Evolutionary conservation across 2,797 vertebrate species (phyloP).

Genomic region (Sebastolobus altivelis): DNA sequence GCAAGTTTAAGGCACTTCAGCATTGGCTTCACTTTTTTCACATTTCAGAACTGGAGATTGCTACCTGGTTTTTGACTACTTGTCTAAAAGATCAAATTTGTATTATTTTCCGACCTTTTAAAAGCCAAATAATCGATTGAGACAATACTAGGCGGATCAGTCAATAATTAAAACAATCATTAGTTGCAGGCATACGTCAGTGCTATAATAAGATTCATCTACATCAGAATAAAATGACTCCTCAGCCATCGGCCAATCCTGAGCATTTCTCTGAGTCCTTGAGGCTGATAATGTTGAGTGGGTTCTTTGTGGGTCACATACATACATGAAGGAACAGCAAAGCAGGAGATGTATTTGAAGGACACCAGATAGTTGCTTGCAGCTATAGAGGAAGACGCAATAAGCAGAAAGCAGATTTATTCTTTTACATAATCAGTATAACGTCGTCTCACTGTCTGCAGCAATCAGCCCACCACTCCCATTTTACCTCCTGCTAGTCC

Average conservation of each 20-base stretch:
- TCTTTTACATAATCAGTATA: slow-evolving; percentile 16
- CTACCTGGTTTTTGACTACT: neutral
- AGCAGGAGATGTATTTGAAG: slow-evolving; percentile 2
- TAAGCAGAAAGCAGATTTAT: neutral
- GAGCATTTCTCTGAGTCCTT: neutral
- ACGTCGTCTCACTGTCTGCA: slow-evolving; percentile 30
- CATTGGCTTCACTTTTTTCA: neutral
- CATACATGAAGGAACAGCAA: neutral
- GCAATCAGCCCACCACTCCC: slow-evolving; percentile 36
- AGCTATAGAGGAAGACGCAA: neutral
- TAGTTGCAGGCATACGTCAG: no score
- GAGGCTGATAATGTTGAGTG: neutral
- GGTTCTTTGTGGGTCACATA: slow-evolving; percentile 3
- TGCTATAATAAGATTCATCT: neutral
- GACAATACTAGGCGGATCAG: neutral
- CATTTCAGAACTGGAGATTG: neutral
- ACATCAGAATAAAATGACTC: slow-evolving; percentile 1
- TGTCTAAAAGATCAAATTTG: neutral
- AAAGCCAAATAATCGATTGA: neutral
- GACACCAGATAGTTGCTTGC: neutral
- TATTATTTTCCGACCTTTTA: no score
- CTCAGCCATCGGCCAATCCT: neutral
- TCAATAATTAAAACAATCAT: neutral
- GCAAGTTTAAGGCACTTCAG: no score
- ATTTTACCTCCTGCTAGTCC: slow-evolving; percentile 24